These are phyloP conservation scores for Myrmecophaga tridactyla DNA, from an alignment of 2,113 vertebrate genomes.

Conservation along the genomic window DNA sequence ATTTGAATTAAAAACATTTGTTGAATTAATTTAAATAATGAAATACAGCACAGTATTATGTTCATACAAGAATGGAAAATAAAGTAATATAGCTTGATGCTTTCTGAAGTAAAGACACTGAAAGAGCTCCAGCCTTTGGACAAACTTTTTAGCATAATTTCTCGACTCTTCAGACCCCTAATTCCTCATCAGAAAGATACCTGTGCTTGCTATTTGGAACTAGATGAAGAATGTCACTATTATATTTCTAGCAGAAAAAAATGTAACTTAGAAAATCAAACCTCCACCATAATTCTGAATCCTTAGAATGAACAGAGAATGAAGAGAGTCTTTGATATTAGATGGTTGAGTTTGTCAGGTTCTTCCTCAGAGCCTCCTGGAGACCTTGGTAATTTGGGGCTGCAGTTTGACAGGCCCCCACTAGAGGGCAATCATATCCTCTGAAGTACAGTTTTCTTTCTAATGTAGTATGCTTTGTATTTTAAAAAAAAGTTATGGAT, in stretches of 20 bases:
- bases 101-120: not conserved
- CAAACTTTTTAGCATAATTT: not conserved
- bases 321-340: not conserved
- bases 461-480: not conserved
- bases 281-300: not conserved
- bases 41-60: not conserved
- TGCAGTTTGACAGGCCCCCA: conserved; percentile 12
- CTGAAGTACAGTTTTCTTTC: not conserved
- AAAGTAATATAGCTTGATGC: not conserved
- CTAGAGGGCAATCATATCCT: conserved; percentile 38
- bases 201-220: not conserved
- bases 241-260: not conserved
- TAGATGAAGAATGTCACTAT: not conserved
- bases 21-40: not conserved
- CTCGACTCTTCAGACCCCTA: not conserved
- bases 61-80: not conserved
- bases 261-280: not conserved
- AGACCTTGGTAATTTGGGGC: not conserved
- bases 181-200: not conserved
- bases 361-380: not conserved
- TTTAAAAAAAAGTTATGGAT: not conserved
- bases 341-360: not conserved
- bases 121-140: not conserved
- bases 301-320: not conserved
- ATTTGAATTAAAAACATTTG: too few species aligned